Conservation (phyloP, 2,113 vertebrate species). For the Bettongia penicillata region DNA sequence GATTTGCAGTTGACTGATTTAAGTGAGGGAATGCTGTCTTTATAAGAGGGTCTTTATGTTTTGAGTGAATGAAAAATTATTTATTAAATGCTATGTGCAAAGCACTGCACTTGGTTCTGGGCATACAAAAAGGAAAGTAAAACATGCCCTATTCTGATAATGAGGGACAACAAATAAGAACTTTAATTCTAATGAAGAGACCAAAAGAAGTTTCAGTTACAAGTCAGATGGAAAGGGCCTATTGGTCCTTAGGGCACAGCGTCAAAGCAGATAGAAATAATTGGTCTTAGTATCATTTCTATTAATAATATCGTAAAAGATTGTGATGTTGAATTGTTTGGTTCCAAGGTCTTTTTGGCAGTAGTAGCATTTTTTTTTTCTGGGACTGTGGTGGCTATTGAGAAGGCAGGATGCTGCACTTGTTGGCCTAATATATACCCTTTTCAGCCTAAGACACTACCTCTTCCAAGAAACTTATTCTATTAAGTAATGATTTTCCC, state of each 20-base stretch:
- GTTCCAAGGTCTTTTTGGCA: not conserved
- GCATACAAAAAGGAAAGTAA: not conserved
- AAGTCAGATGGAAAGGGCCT: not conserved
- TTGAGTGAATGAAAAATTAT: not conserved
- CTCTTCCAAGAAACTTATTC: not conserved
- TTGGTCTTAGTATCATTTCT: not conserved
- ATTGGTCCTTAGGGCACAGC: not conserved
- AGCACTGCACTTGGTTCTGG: not conserved
- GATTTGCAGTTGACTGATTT: too few relatives aligned
- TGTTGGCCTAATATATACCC: not conserved
- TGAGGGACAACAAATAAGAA: not conserved
- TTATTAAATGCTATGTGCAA: not conserved
- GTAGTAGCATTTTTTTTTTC: not conserved
- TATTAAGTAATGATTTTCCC: not conserved
- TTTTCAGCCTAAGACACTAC: not conserved
- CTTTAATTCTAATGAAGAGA: not conserved
- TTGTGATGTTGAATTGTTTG: not conserved
- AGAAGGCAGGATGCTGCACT: not conserved
- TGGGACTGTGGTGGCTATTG: not conserved
- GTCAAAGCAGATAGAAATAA: not conserved
- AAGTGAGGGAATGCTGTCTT: too few relatives aligned
- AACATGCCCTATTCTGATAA: not conserved
- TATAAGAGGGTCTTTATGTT: not conserved
- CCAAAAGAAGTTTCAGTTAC: not conserved
- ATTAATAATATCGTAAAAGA: not conserved